A percentile compares a stretch with the other conserved stretches of the same genome.
These are phyloP conservation scores for Malaclemys terrapin DNA, from an alignment of 2,113 vertebrate genomes.

Conservation along the genomic window DNA sequence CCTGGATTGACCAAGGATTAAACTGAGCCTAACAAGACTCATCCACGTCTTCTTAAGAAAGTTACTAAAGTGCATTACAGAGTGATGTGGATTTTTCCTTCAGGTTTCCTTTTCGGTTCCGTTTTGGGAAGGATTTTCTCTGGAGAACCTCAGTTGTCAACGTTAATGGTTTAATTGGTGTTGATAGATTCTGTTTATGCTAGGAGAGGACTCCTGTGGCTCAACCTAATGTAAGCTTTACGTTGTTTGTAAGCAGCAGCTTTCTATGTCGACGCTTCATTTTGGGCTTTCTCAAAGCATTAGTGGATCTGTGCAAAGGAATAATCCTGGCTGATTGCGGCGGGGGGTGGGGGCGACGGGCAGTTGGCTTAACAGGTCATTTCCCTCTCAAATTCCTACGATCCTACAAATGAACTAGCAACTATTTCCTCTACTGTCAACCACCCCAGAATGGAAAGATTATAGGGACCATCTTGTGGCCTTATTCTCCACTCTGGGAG, in stretches of 20 bases:
- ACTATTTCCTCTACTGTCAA: constrained; percentile 11
- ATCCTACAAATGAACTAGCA: constrained; percentile 33
- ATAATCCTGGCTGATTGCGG: constrained; percentile 34
- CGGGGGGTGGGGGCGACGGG: constrained; percentile 44
- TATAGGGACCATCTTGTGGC: not conserved
- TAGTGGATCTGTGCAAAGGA: constrained; percentile 49
- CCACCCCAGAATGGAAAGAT: not conserved
- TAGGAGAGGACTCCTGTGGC: constrained; percentile 73
- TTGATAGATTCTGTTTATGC: constrained; percentile 78
- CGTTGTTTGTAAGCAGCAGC: constrained; percentile 63
- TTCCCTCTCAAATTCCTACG: constrained; percentile 44
- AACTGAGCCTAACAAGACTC: constrained; percentile 55
- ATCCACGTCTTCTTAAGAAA: constrained; percentile 30
- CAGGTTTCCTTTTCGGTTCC: constrained; percentile 33
- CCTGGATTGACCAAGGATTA: constrained; percentile 61
- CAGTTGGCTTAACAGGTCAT: constrained; percentile 53
- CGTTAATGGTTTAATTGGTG: constrained; percentile 75
- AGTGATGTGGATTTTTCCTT: constrained; percentile 30
- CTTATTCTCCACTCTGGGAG: not conserved
- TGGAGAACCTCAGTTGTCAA: constrained; percentile 78
- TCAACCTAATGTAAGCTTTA: constrained; percentile 72
- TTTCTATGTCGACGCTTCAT: constrained; percentile 56
- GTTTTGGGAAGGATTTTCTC: constrained; percentile 64
- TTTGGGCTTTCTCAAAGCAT: constrained; percentile 65
- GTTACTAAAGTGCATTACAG: constrained; percentile 35